Percentiles rank a stretch among this genome's conserved stretches.
These are phyloP conservation scores for Drosophila arawakana DNA, from an alignment of 1,140 invertebrate genomes.

Conservation along the genomic window DNA sequence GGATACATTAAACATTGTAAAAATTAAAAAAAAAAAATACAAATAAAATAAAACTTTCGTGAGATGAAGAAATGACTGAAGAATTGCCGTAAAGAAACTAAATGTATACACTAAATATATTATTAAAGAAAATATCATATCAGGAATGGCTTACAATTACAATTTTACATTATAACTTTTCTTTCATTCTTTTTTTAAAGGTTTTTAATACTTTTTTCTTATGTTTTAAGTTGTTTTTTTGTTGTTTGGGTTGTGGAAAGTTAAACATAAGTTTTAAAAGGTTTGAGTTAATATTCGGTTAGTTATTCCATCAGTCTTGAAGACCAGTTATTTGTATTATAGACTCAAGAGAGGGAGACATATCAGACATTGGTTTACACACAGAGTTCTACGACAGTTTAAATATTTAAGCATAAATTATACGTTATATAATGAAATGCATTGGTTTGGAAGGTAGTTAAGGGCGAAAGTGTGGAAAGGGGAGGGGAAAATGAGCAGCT, in stretches of 20 bases:
- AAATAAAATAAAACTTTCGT: not conserved
- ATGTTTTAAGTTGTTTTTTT: conserved; percentile 22
- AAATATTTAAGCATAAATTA: not conserved
- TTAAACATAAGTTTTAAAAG: conserved; percentile 42
- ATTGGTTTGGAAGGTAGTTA: no score
- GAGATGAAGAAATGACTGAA: conserved; percentile 27
- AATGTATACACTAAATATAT: conserved; percentile 4
- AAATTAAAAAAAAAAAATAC: conserved; percentile 21
- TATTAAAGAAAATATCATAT: conserved; percentile 62
- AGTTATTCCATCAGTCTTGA: conserved; percentile 70
- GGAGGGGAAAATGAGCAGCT: not conserved
- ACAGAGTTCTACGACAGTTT: not conserved
- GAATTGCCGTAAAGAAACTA: conserved; percentile 13
- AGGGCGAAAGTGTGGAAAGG: no score
- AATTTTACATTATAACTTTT: conserved; percentile 51
- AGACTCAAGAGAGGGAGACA: conserved; percentile 3
- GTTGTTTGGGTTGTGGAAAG: not conserved
- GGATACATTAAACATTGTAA: conserved; percentile 33
- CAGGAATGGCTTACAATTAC: conserved; percentile 73
- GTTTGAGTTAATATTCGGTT: conserved; percentile 67
- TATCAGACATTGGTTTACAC: conserved; percentile 2
- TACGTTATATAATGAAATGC: no score
- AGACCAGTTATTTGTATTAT: conserved; percentile 65
- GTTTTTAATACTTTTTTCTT: conserved; percentile 54
- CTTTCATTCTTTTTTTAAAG: conserved; percentile 26